A percentile compares a stretch with the other conserved stretches of the same genome.
Conservation (phyloP, 2,113 vertebrate genomes). For the Apistogramma diplotaenia region DNA sequence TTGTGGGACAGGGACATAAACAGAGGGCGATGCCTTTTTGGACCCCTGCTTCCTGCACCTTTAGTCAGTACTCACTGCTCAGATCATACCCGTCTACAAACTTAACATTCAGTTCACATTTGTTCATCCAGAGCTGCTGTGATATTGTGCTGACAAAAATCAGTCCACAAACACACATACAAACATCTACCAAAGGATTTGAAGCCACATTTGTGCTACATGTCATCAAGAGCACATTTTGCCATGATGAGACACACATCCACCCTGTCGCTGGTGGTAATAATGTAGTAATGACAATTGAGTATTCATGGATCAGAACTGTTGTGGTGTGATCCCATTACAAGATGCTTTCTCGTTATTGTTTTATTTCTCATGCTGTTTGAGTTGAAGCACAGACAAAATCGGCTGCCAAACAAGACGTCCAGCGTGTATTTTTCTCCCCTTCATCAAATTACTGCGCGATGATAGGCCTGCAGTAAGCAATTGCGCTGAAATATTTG, state of each 20-base stretch:
- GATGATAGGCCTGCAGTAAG: not conserved
- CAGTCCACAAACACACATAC: not conserved
- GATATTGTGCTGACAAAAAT: not conserved
- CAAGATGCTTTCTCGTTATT: not conserved
- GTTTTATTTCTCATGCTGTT: slow-evolving; percentile 6
- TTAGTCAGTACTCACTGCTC: not conserved
- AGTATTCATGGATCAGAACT: not conserved
- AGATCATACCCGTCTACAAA: not conserved
- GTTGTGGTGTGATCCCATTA: not conserved
- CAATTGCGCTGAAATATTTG: slow-evolving; percentile 1
- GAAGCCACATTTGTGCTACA: not conserved
- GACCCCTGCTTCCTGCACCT: not conserved
- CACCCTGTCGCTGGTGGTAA: not conserved
- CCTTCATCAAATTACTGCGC: not conserved
- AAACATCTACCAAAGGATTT: not conserved
- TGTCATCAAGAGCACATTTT: not conserved
- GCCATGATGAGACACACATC: not conserved
- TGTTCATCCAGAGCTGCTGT: not conserved
- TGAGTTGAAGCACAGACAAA: not conserved
- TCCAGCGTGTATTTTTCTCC: not conserved
- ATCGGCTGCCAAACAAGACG: not conserved
- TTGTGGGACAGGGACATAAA: not conserved
- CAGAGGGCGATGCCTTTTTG: not conserved
- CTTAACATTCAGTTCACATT: not conserved
- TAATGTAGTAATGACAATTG: not conserved